phyloP scores from a whole-genome alignment of 1,140 invertebrate genomes.

The Drosophila nebulosa region DNA sequence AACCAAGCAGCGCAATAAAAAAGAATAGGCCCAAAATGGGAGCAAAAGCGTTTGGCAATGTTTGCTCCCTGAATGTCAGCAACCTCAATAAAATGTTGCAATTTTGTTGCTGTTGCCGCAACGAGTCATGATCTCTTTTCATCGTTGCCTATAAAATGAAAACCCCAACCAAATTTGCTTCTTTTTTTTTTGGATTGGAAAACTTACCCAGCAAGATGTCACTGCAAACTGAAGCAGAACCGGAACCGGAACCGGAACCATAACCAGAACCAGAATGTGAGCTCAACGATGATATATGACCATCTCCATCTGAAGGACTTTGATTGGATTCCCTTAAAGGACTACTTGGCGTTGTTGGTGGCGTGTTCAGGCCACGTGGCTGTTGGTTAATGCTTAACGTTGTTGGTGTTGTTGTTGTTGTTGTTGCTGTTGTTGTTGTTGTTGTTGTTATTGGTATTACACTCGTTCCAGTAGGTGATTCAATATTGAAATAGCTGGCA shows the following conservation, averaged over 20 bases:
- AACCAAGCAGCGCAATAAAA: slow-evolving; percentile 27
- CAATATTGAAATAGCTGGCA: slow-evolving; percentile 50
- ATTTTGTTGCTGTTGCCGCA: slow-evolving; percentile 22
- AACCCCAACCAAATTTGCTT: no score
- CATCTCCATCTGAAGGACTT: slow-evolving; percentile 73
- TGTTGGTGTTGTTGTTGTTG: neutral
- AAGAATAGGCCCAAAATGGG: slow-evolving; percentile 38
- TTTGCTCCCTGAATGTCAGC: slow-evolving; percentile 61
- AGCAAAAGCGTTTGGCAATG: slow-evolving; percentile 29
- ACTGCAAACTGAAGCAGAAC: slow-evolving; percentile 49
- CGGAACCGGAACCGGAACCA: slow-evolving; percentile 16
- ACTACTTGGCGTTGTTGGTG: slow-evolving; percentile 75
- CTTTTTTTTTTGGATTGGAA: neutral
- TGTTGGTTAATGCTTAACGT: slow-evolving; percentile 28
- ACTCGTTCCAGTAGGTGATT: slow-evolving; percentile 34
- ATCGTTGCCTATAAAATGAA: slow-evolving; percentile 62
- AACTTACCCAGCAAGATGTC: slow-evolving; percentile 76
- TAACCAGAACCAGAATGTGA: slow-evolving; percentile 53
- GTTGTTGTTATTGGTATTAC: slow-evolving; percentile 16
- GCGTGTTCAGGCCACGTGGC: slow-evolving; percentile 68
- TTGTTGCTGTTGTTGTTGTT: neutral
- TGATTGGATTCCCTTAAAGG: slow-evolving; percentile 68
- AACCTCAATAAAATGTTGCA: slow-evolving; percentile 78
- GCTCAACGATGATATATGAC: slow-evolving; percentile 71
- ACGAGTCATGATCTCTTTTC: slow-evolving; percentile 77